Percentiles rank a stretch among this genome's conserved stretches.
Conservation (phyloP, 64 coral and sea anemone genomes). For the Dendronephthya gigantea region DNA sequence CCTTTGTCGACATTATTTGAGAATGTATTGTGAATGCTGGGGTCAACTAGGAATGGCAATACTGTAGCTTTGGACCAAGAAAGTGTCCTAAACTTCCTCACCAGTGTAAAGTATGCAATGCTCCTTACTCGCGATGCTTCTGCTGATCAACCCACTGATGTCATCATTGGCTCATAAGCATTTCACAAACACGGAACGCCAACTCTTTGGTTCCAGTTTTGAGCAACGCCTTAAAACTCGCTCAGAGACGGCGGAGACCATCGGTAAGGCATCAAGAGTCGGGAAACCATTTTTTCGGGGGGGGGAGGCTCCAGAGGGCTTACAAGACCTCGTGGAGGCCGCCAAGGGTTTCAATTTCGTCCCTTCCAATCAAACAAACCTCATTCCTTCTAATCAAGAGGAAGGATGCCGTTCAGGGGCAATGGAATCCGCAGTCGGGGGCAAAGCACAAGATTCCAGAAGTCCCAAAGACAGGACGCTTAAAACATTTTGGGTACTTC, state of each 20-base stretch:
- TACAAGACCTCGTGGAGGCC: conserved; percentile 19
- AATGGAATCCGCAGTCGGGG: not conserved
- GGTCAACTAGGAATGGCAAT: not conserved
- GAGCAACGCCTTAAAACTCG: not conserved
- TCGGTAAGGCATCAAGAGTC: not conserved
- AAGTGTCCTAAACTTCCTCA: conserved; percentile 20
- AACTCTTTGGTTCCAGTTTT: conserved; percentile 14
- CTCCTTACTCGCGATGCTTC: conserved; percentile 16
- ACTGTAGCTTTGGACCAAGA: not conserved
- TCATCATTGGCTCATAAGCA: not conserved
- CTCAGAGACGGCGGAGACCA: too few species aligned
- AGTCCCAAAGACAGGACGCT: not conserved
- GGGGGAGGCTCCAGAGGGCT: conserved; percentile 4
- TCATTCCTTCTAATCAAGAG: not conserved
- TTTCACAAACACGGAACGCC: not conserved
- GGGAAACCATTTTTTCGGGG: conserved; percentile 10
- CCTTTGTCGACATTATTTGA: conserved; percentile 35
- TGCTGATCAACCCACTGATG: conserved; percentile 13
- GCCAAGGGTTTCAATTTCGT: too few species aligned
- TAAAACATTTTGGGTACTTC: conserved; percentile 29
- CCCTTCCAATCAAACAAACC: too few species aligned
- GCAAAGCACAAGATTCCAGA: not conserved
- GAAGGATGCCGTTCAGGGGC: not conserved
- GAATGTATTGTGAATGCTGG: conserved; percentile 24
- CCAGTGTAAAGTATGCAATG: conserved; percentile 9